A percentile compares a stretch with the other conserved stretches of the same genome.
Conservation (phyloP, 2,888 invertebrate genomes). For the Mythimna impura region DNA sequence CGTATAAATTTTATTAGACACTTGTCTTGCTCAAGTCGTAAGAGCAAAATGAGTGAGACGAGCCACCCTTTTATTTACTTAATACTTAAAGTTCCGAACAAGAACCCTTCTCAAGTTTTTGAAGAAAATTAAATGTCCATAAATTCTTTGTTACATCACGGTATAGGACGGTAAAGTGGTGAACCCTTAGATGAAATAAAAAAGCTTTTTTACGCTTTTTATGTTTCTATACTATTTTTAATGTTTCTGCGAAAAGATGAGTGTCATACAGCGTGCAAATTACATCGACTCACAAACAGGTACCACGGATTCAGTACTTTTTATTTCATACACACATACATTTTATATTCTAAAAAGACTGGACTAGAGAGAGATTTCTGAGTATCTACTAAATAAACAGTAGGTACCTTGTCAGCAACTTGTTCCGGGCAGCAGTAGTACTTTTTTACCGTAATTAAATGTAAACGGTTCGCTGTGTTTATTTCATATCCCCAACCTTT, state of each 20-base stretch:
- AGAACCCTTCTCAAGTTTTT: slow-evolving; percentile 25
- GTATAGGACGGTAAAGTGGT: slow-evolving; percentile 1
- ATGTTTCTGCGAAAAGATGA: too few relatives aligned
- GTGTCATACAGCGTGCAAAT: too few relatives aligned
- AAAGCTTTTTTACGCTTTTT: neutral
- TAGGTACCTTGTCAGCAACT: slow-evolving; percentile 1
- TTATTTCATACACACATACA: too few relatives aligned
- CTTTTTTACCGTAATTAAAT: slow-evolving; percentile 35
- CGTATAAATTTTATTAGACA: slow-evolving; percentile 36
- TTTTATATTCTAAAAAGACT: too few relatives aligned
- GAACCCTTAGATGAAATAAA: neutral
- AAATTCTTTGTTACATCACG: slow-evolving; percentile 26
- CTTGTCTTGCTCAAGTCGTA: slow-evolving; percentile 26
- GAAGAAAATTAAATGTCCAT: slow-evolving; percentile 23
- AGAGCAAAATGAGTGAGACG: slow-evolving; percentile 24
- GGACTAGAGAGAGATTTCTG: neutral
- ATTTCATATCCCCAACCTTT: slow-evolving; percentile 2
- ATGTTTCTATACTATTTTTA: too few relatives aligned
- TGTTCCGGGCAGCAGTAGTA: slow-evolving; percentile 16
- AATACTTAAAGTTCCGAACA: slow-evolving; percentile 14
- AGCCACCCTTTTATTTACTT: slow-evolving; percentile 28
- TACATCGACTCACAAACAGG: too few relatives aligned
- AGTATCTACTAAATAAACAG: slow-evolving; percentile 17
- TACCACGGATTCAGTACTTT: too few relatives aligned
- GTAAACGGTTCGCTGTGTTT: slow-evolving; percentile 25